Base-by-base conservation (phyloP, 2,888 invertebrate genomes). In the Cryptops parisi region DNA sequence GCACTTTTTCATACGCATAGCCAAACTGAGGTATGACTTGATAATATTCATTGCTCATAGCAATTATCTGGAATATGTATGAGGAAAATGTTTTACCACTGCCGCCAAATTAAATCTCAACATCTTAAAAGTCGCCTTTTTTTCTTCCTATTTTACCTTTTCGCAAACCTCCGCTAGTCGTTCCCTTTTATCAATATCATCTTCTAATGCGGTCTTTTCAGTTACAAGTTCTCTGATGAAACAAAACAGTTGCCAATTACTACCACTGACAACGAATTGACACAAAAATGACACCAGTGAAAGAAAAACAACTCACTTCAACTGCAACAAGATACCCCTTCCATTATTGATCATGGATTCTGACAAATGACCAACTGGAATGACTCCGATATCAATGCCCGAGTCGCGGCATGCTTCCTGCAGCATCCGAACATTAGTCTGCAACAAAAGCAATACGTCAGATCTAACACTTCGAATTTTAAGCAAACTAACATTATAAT, bases 21-120 rank as follows among this genome's bases (percentile, higher is more conserved):
- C 72, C 72, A 33, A 66, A 64, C 15, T 73, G 71, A 19, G 74
- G 74, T 33, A 75, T 64, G 33, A 70, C 60, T 48, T 68, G 64
- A 62, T 70, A 74, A 62, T 72, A 74, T 54, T 72, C 68, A 61
- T 70, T 72, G 47, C 71, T 70, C 46, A 72, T 60, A 38, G 67
- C 64, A 9, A 65, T 63, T 54, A 73, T 65, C 64, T 69, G 41
- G 3, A 58, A 55, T 17, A 45, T 6, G 41, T 50, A 41, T 22
- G 12, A 15, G 19, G 51, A 1, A 22, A 27, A 15, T 33, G 19
- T 23, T 24, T n/a, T n/a, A n/a, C n/a, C 9, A 33, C 9, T n/a
- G 38, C 38, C n/a, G 46, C 21, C 12, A 21, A 33, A 5, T 47
- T n/a, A n/a, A n/a, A n/a, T n/a, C n/a, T n/a, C n/a, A n/a, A n/a